These are phyloP conservation scores for Lithobius niger DNA, from an alignment of 1,140 invertebrate genomes.

Conservation along the genomic window DNA sequence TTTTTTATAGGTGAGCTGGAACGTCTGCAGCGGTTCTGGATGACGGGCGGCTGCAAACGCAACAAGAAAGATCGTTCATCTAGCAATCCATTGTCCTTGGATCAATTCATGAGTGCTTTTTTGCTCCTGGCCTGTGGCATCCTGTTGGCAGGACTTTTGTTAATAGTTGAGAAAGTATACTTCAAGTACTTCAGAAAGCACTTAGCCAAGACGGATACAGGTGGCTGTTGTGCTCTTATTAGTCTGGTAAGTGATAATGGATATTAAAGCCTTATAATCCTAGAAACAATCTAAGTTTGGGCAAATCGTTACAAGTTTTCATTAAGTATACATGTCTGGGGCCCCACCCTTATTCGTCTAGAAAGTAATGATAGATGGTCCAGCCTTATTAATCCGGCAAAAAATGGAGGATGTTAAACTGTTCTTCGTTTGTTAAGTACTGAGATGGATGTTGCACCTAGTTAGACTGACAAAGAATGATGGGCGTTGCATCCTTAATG, in stretches of 20 bases:
- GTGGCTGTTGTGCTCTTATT: slow-evolving; percentile 12
- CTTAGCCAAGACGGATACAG: slow-evolving; percentile 9
- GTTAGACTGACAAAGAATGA: too few relatives aligned
- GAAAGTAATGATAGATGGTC: too few relatives aligned
- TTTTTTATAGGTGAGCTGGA: slow-evolving; percentile 12
- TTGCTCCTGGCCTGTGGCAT: slow-evolving; percentile 5
- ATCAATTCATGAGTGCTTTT: slow-evolving; percentile 11
- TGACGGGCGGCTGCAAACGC: slow-evolving; percentile 2
- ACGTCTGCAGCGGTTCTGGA: slow-evolving; percentile 9
- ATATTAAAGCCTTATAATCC: too few relatives aligned
- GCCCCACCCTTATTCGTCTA: too few relatives aligned
- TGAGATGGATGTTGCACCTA: too few relatives aligned
- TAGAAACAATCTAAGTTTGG: too few relatives aligned
- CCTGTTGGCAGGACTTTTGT: background rate
- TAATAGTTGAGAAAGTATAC: slow-evolving; percentile 5
- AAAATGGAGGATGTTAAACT: too few relatives aligned
- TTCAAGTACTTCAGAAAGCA: slow-evolving; percentile 12
- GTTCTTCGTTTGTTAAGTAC: too few relatives aligned
- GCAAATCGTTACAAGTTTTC: too few relatives aligned
- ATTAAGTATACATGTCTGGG: too few relatives aligned
- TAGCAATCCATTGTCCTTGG: slow-evolving; percentile 8
- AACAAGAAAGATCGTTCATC: slow-evolving; percentile 2
- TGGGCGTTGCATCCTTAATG: too few relatives aligned
- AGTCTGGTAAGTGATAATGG: slow-evolving; percentile 15
- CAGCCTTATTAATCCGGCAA: too few relatives aligned